Evolutionary conservation across 2,797 vertebrate genomes (phyloP), one percentile per base, ranked within the genome.

Genomic region (Mus spretus): DNA sequence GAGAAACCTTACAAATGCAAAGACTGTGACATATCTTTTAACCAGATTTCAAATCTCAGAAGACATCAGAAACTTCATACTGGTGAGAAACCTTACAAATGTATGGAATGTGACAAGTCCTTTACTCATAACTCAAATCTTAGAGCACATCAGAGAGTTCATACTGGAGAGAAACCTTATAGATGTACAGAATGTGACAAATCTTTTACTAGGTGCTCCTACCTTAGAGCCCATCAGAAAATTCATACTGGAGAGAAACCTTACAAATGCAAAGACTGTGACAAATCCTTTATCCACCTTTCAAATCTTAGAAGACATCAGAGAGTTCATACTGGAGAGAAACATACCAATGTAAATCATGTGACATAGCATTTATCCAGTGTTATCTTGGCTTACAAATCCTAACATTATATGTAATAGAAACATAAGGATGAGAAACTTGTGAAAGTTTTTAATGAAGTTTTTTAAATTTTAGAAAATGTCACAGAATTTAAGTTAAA

Each of bases 271-370:
- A 55, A 37, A 20, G 78, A 80, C 3, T 65, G 85, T 87, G 83
- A 70, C 20, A 70, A 53, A 24, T 70, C 83, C 31, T 86, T 34
- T 86, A 53, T 50, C 1, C 63, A 86, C 12, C 31, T 53, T 31
- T 87, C 50, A 37, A 87, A 37, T 87, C 85, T 87, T 87, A 72
- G 65, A 37, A 37, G 22, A 72, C 85, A 87, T 87, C 50, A 87
- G 67, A 72, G 24, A 37, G 4, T 37, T 70, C 83, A 86, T 24
- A 70, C 63, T n/a, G 47, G 44, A 86, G 63, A 70, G 63, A 86
- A 34, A 24, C 31, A 67, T 84, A 61, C 14, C 28, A 20, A 20
- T 84, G 19, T 34, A 13, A 78, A 65, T 22, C 65, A n/a, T 86
- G 83, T n/a, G 47, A 53, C 13, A 0, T 70, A 70, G 44, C 31